Conservation (phyloP, 2,797 vertebrate species). For the Danio aesculapii region DNA sequence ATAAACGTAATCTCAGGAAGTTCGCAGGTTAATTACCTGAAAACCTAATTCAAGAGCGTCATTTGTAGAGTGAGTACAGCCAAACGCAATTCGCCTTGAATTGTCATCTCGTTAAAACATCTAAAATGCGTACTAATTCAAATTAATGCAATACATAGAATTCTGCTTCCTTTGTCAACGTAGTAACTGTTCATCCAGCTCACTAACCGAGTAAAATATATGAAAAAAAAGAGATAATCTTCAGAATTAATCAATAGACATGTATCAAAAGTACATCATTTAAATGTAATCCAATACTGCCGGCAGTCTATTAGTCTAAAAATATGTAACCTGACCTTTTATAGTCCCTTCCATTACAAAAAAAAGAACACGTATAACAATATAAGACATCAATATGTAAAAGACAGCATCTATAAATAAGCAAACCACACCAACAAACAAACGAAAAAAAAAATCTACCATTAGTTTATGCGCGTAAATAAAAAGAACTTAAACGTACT, state of each 20-base stretch:
- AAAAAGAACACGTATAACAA: conserved; percentile 61
- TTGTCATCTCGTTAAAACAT: conserved; percentile 47
- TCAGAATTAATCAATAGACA: conserved; percentile 91
- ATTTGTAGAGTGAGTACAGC: conserved; percentile 24
- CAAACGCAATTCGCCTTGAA: conserved; percentile 39
- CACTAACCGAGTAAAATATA: conserved; percentile 87
- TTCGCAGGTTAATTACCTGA: conserved; percentile 39
- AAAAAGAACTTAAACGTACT: conserved; percentile 86
- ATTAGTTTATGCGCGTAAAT: conserved; percentile 73
- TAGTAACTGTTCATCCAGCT: conserved; percentile 74
- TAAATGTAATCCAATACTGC: conserved; percentile 96
- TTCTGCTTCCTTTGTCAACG: conserved; percentile 79
- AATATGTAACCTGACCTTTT: conserved; percentile 88
- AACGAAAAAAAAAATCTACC: conserved; percentile 80
- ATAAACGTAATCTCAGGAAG: conserved; percentile 26
- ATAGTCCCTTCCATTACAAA: conserved; percentile 90
- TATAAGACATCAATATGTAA: conserved; percentile 83
- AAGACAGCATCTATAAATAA: conserved; percentile 97
- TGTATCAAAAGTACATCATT: conserved; percentile 92
- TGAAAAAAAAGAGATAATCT: conserved; percentile 85
- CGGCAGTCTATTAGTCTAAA: conserved; percentile 94
- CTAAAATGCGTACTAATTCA: conserved; percentile 35
- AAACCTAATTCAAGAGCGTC: conserved; percentile 43
- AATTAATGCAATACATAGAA: conserved; percentile 60
- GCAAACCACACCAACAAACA: conserved; percentile 90